Percentiles rank a stretch among this genome's conserved stretches.
phyloP scores from a whole-genome alignment of 2,113 vertebrate species.

The Pseudonaja textilis region DNA sequence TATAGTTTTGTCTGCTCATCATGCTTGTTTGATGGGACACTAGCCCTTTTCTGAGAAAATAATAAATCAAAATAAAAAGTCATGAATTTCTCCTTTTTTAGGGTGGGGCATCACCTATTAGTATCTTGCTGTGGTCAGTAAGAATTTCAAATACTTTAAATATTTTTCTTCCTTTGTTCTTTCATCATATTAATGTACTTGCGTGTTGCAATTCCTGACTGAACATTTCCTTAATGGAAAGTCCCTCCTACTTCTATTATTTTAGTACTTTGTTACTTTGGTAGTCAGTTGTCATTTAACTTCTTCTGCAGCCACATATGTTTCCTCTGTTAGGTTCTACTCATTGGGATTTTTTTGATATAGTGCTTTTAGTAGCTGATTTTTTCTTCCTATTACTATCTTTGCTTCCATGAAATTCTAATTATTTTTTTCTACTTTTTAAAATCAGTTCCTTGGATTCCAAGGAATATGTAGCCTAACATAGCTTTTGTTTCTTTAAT shows the following conservation, averaged over 20 bases:
- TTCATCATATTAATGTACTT: not conserved
- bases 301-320: not conserved
- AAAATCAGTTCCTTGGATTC: not conserved
- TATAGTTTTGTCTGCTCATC: not conserved
- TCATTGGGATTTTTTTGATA: not conserved
- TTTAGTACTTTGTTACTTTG: not conserved
- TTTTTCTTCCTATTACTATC: not conserved
- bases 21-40: not conserved
- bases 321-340: not conserved
- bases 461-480: not conserved
- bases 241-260: not conserved
- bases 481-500: not conserved
- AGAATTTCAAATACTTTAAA: not conserved
- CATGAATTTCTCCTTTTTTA: not conserved
- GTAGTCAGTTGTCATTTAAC: not conserved
- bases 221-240: not conserved
- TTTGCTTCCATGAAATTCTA: not conserved
- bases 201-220: not conserved
- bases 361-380: not conserved
- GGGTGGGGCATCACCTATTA: not conserved
- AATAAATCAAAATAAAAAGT: not conserved
- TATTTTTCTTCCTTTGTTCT: not conserved
- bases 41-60: not conserved
- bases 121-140: not conserved
- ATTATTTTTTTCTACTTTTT: not conserved